Evolutionary conservation across 1,140 invertebrate genomes (phyloP).

Genomic region (Eriosoma lanigerum): DNA sequence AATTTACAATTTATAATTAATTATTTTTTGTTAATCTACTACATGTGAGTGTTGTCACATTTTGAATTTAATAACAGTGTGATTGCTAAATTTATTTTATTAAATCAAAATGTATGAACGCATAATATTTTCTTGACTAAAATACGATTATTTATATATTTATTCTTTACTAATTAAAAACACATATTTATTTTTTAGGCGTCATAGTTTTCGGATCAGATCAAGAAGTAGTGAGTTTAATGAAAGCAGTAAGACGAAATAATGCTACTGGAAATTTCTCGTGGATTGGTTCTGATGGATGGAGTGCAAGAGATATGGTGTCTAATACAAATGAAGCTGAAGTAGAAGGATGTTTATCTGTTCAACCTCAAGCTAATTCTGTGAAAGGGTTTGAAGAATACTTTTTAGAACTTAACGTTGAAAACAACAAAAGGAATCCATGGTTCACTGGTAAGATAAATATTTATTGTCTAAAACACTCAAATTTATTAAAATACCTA

Average conservation of each 20-base stretch:
- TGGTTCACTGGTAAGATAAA: slow-evolving; percentile 84
- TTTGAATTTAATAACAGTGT: too few species aligned
- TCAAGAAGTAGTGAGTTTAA: slow-evolving; percentile 92
- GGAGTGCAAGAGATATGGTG: slow-evolving; percentile 83
- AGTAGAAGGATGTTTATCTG: slow-evolving; percentile 87
- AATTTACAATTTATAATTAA: too few species aligned
- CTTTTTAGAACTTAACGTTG: slow-evolving; percentile 75
- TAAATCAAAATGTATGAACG: too few species aligned
- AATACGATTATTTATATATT: too few species aligned
- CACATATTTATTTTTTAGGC: slow-evolving; percentile 68
- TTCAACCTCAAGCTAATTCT: slow-evolving; percentile 86
- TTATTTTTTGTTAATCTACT: too few species aligned
- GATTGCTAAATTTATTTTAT: too few species aligned
- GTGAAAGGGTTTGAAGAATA: slow-evolving; percentile 86
- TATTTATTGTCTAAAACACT: not conserved
- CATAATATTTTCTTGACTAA: too few species aligned
- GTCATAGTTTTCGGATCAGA: slow-evolving; percentile 95
- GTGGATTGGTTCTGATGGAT: slow-evolving; percentile 94
- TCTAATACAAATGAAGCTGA: slow-evolving; percentile 85
- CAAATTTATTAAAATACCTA: not conserved
- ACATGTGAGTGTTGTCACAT: too few species aligned
- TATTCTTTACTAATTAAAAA: too few species aligned
- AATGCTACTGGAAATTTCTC: slow-evolving; percentile 89
- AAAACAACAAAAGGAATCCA: slow-evolving; percentile 85
- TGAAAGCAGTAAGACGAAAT: slow-evolving; percentile 81